Base-by-base conservation (phyloP, 2,797 vertebrate genomes). In the Onychomys arenicola region DNA sequence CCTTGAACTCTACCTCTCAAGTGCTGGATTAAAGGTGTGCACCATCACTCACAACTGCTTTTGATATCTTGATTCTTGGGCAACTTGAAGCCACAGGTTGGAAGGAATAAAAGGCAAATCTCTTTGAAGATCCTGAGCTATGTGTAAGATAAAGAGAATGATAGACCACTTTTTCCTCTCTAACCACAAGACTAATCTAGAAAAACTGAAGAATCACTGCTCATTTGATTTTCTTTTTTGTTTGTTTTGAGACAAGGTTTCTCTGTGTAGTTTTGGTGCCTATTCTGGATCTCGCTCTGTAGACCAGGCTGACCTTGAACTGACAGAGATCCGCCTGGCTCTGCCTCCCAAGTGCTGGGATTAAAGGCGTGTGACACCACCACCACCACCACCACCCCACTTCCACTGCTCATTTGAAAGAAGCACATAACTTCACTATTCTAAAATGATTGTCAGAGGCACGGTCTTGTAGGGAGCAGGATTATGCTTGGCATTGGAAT, bases 381-480 rank as follows among this genome's bases (percentile, higher is more conserved):
- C n/a, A n/a, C n/a, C 52, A 52, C 52, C 52, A 52, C 52, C 52
- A 52, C 52, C 52, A n/a, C n/a, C n/a, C n/a, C n/a, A n/a, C n/a
- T n/a, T n/a, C 52, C 52, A 52, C 59, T 90, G 76, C 88, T 57
- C 63, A 92, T 63, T 95, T 92, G 69, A 90, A 88, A 91, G 82
- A 63, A 34, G 52, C 16, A 46, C 85, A 61, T 93, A 93, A 96
- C 52, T 77, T 97, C 52, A 97, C 84, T 92, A 14, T 96, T 89
- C 37, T 63, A 73, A 94, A 94, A 61, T 57, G 21, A 71, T 91
- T 77, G 17, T 61, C 85, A 82, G 76, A 94, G 80, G 27, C 80
- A 90, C 23, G 34, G 29, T 19, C 40, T 94, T 34, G 13, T 83
- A 59, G 77, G 59, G 37, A 96, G 76, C 84, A 93, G 86, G 34